phyloP scores from a whole-genome alignment of 2,113 vertebrate species.

The Myotis brandtii region DNA sequence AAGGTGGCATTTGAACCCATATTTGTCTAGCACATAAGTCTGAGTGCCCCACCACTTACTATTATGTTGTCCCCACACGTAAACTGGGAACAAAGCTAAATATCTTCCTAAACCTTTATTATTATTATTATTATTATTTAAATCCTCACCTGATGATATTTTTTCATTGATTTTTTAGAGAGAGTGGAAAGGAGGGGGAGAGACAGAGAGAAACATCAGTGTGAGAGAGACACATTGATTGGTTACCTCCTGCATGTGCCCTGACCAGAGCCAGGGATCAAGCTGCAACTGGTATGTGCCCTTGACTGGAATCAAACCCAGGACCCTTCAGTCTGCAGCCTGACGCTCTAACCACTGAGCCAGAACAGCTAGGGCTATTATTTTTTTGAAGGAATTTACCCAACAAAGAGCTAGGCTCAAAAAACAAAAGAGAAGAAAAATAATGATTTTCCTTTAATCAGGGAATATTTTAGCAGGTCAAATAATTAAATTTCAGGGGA shows the following conservation, averaged over 20 bases:
- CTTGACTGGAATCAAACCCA: too few relatives aligned
- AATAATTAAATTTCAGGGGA: constrained; percentile 42
- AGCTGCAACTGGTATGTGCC: too few relatives aligned
- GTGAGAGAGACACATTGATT: too few relatives aligned
- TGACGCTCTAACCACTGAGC: too few relatives aligned
- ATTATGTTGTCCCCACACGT: neutral
- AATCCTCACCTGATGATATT: too few relatives aligned
- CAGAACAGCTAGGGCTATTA: too few relatives aligned
- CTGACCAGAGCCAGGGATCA: too few relatives aligned
- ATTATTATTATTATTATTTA: neutral
- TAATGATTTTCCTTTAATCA: neutral
- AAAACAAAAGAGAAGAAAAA: neutral
- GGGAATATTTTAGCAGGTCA: constrained; percentile 39
- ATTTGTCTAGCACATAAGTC: neutral
- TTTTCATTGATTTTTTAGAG: too few relatives aligned
- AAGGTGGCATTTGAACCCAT: neutral
- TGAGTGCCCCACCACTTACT: neutral
- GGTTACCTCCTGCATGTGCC: too few relatives aligned
- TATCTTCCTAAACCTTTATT: neutral
- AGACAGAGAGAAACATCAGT: too few relatives aligned
- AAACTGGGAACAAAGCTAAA: neutral
- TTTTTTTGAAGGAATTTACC: neutral
- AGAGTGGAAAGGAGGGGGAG: too few relatives aligned
- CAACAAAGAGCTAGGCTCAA: neutral
- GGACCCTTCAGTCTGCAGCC: too few relatives aligned